A percentile compares a stretch with the other conserved stretches of the same genome.
Evolutionary conservation across 2,113 vertebrate genomes (phyloP).

Genomic region (Channa maculata): DNA sequence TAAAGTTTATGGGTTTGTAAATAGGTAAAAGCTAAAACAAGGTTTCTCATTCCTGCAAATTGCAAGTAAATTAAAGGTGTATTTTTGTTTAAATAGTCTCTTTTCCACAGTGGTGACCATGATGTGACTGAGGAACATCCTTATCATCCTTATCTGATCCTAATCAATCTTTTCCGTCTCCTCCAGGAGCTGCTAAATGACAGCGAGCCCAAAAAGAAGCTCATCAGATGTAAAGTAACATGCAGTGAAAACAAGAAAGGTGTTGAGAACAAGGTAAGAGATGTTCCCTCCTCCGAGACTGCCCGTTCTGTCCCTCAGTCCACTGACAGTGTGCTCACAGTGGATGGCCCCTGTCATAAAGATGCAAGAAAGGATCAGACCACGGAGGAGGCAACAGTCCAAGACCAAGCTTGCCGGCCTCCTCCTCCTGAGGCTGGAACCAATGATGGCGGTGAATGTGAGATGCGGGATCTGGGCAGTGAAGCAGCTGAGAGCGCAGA

Average conservation of each 20-base stretch:
- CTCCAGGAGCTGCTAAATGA: constrained; percentile 13
- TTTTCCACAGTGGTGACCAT: no score
- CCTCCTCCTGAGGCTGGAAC: neutral
- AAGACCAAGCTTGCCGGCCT: neutral
- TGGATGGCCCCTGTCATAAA: neutral
- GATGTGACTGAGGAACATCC: no score
- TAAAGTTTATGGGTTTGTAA: no score
- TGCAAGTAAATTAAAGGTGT: no score
- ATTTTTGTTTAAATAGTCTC: no score
- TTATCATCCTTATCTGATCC: no score
- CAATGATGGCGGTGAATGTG: neutral
- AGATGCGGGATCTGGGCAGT: neutral
- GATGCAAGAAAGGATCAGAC: neutral
- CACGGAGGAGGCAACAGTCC: neutral
- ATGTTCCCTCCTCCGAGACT: neutral
- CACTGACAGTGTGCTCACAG: neutral
- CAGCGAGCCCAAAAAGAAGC: constrained; percentile 9
- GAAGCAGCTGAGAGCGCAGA: neutral
- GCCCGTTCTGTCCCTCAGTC: neutral
- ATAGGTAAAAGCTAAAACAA: no score
- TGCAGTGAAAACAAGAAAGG: neutral
- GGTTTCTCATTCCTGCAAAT: no score
- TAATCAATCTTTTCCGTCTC: neutral
- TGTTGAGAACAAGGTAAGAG: neutral
- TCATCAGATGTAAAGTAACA: neutral